Conservation (phyloP, 2,113 vertebrate genomes). For the Chascanopsetta lugubris region DNA sequence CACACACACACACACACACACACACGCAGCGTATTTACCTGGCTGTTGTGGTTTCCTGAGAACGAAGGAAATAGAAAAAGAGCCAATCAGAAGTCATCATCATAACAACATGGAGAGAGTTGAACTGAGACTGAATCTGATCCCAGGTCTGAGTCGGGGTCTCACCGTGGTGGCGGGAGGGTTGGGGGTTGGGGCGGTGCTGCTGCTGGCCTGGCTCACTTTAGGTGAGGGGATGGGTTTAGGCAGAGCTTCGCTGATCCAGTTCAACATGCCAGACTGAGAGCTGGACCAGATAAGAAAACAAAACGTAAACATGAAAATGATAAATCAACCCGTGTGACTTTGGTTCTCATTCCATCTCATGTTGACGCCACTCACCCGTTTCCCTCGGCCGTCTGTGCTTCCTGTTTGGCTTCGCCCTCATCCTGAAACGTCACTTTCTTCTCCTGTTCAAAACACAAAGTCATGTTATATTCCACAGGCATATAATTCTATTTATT, state of each 20-base stretch:
- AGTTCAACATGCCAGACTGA: conserved; percentile 62
- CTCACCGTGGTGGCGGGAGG: conserved; percentile 47
- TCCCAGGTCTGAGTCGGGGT: not conserved
- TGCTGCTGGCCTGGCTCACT: conserved; percentile 30
- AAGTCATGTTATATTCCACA: not conserved
- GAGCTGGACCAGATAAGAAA: conserved; percentile 3
- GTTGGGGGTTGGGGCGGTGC: conserved; percentile 15
- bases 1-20: not conserved
- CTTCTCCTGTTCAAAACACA: conserved; percentile 65
- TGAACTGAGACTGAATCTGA: not conserved
- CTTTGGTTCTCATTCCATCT: not conserved
- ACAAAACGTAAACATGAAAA: too few relatives aligned
- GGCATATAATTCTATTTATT: not conserved
- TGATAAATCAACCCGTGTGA: too few relatives aligned
- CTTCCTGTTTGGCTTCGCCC: conserved; percentile 35
- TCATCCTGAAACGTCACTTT: conserved; percentile 70
- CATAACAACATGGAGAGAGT: not conserved
- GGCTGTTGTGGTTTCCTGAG: conserved; percentile 45
- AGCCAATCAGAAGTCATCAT: not conserved
- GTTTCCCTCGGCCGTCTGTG: conserved; percentile 46
- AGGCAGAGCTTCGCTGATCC: conserved; percentile 76
- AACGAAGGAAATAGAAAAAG: not conserved
- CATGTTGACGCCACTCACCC: conserved; percentile 47
- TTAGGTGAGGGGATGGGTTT: conserved; percentile 59
- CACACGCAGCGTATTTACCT: conserved; percentile 55